Conservation (phyloP, 2,113 vertebrate species). For the Pyrgilauda ruficollis region DNA sequence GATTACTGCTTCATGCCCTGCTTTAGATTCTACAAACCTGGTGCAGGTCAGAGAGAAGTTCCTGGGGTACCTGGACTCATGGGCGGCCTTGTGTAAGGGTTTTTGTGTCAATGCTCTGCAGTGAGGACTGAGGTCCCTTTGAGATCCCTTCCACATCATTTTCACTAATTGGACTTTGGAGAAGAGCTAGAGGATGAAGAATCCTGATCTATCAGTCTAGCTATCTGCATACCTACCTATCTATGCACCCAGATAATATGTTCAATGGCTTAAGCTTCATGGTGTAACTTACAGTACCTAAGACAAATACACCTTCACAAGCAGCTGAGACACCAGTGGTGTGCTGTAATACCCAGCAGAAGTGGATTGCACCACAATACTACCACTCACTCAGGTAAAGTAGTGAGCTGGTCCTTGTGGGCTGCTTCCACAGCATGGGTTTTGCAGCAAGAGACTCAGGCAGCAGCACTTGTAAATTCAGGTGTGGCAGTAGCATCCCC, state of each 20-base stretch:
- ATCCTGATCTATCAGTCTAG: neutral
- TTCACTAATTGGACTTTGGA: neutral
- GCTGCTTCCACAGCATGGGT: neutral
- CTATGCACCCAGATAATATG: neutral
- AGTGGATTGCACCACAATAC: rapidly evolving
- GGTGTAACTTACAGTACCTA: neutral
- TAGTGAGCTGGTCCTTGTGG: neutral
- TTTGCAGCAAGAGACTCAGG: neutral
- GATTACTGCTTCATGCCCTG: neutral
- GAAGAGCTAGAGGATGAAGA: neutral
- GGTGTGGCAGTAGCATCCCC: neutral
- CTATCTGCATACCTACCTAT: too few relatives aligned
- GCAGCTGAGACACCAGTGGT: neutral
- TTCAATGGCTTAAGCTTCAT: neutral
- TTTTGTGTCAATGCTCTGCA: neutral
- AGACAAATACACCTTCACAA: neutral
- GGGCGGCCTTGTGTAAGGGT: neutral
- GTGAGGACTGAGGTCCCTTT: neutral
- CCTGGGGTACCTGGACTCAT: neutral
- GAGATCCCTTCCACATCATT: neutral
- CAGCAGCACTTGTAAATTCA: neutral
- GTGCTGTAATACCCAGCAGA: neutral
- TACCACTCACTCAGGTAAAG: neutral
- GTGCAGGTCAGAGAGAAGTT: neutral
- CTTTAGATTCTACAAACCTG: neutral